Base-by-base conservation (phyloP, 1,140 invertebrate species). In the Odontomachus brunneus region DNA sequence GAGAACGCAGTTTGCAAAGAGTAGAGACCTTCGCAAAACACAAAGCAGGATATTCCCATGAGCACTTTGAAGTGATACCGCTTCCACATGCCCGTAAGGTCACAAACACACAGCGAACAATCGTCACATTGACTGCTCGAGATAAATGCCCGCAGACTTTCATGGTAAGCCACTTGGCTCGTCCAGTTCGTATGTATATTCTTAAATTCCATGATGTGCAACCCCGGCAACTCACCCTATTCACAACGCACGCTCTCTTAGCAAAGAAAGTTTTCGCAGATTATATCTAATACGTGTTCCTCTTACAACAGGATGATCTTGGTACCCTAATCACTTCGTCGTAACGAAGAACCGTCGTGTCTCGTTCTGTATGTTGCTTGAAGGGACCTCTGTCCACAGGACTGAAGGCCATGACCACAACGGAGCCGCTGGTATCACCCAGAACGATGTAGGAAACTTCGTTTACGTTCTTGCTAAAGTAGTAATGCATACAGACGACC, bases 351-450 rank as follows among this genome's bases (percentile, higher is more conserved):
- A 95, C 93, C 14, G 94, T 91, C 12, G 96, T 86, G n/a, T 96
- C 95, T 12, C 94, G 92, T 3, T 95, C 95, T 1, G 95, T 93
- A 83, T 94, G 93, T 84, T 95, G 96, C 83, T 95, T 95, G 84
- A 97, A 97, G 0, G 96, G 96, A 0, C 96, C 96, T 55, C 95
- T 94, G 51, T 95, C 90, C 22, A 94, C 84, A 0, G 95, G 93
- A 51, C 93, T 95, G 89, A 97, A 97, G 22, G 92, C 91, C 44
- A 97, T 90, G n/a, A 96, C 91, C 33, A 94, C 94, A 1, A 97
- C 94, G 86, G 95, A 95, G 19, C 97, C 97, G 12, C 94, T 95
- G 85, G 95, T 95, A 84, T 97, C 96, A 0, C 96, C 97, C 14
- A 96, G 91, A n/a, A 96, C 92, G 38, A 97, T 89, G 22, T 95